Conservation (phyloP, 2,797 vertebrate genomes). For the Squalus acanthias region DNA sequence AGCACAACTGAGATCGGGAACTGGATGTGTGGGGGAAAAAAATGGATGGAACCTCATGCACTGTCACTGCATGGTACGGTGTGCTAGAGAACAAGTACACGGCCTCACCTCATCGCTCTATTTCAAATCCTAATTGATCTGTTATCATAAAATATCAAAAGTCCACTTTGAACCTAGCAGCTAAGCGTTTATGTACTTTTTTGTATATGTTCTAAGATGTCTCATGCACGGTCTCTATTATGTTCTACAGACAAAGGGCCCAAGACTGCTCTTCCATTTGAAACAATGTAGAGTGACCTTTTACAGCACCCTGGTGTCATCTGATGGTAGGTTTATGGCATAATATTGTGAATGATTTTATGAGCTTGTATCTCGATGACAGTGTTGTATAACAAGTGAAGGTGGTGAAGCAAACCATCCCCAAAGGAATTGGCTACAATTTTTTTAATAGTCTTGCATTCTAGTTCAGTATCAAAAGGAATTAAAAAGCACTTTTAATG, state of each 20-base stretch:
- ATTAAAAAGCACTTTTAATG: no score
- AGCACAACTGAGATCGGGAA: not conserved
- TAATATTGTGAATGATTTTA: not conserved
- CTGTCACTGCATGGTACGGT: not conserved
- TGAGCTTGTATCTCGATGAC: not conserved
- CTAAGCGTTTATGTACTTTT: not conserved
- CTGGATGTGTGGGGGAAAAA: not conserved
- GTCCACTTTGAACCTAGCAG: not conserved
- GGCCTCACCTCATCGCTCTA: not conserved
- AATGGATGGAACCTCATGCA: not conserved
- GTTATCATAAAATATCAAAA: not conserved
- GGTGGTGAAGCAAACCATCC: not conserved
- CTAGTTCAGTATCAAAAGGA: not conserved
- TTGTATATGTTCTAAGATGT: not conserved
- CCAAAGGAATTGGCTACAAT: not conserved
- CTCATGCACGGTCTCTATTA: not conserved
- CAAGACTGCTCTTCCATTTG: constrained; percentile 40
- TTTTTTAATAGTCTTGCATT: not conserved
- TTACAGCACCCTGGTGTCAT: constrained; percentile 49
- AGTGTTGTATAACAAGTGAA: not conserved
- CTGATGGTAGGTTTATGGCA: constrained; percentile 56
- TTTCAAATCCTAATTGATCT: not conserved
- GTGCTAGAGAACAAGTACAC: not conserved
- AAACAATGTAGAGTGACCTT: constrained; percentile 9
- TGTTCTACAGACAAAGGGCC: constrained; percentile 48